These are phyloP conservation scores for Eulemur coronatus DNA, from an alignment of 2,797 vertebrate genomes.

Conservation along the genomic window DNA sequence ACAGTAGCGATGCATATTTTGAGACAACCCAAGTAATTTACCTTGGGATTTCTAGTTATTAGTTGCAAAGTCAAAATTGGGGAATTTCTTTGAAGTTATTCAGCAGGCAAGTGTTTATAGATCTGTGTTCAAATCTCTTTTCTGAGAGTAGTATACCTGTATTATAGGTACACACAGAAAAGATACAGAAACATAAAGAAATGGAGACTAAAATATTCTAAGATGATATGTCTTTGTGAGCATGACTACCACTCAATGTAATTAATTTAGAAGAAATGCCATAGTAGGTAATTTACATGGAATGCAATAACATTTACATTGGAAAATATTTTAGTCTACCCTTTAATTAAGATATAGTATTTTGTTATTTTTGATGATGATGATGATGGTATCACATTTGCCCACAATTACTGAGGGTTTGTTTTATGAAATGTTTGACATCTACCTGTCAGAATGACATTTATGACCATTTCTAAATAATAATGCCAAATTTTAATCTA, in stretches of 20 bases:
- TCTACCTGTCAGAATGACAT: not conserved
- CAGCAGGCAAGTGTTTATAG: not conserved
- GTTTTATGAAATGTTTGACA: not conserved
- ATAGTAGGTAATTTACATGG: not conserved
- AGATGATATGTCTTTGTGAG: not conserved
- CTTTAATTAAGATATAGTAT: not conserved
- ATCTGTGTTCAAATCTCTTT: not conserved
- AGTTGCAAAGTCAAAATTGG: not conserved
- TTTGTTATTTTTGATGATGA: not conserved
- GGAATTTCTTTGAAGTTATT: not conserved
- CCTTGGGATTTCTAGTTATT: not conserved
- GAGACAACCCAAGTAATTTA: not conserved
- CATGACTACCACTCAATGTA: not conserved
- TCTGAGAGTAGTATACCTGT: not conserved
- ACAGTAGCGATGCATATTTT: not conserved
- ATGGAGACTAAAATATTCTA: not conserved
- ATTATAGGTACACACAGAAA: not conserved
- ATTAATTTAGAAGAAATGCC: not conserved
- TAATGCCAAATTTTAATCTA: not conserved
- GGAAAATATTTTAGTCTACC: not conserved
- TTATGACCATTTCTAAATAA: not conserved
- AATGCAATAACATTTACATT: not conserved
- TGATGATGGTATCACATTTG: not conserved
- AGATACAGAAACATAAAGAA: not conserved
- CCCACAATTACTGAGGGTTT: not conserved